Evolutionary conservation across 2,113 vertebrate genomes (phyloP), one percentile per base, ranked within the genome.

Genomic region (Fregata magnificens): DNA sequence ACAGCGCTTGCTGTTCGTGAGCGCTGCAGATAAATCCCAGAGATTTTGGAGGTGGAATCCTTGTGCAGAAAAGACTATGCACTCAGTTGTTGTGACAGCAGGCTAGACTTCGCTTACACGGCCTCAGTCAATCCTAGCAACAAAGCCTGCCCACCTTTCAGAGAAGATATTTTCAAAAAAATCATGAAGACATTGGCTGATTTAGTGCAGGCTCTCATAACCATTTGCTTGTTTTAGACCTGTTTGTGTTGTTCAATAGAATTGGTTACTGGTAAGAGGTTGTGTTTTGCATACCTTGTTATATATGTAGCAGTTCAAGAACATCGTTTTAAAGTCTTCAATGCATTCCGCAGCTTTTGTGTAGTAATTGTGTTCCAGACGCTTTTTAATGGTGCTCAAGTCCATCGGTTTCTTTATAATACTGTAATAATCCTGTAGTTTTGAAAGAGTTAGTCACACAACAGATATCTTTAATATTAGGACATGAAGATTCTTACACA

Each of bases 371-470:
- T 99, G 98, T 93, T 99, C 99, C 88, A 99, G 98, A 31, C 99
- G 98, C 91, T 98, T 99, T 96, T 98, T 99, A 93, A 99, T 99
- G 76, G 99, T 99, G 95, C 95, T 97, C 88, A 99, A 97, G 76
- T 99, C 99, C 99, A 99, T 99, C 44, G 99, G 99, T 25, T 96
- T 99, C 95, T 98, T 99, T 62, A 99, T 98, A 80, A 99, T 99
- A 80, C 95, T 97, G 88, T 99, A 99, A 98, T 99, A 99, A 98
- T 99, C 99, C 99, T 99, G 59, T 44, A 6, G 44, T 71, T 95
- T 97, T 90, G 11, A 93, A 95, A 95, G 50, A 91, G 13, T 70
- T 62, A 67, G 50, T 73, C 42, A 80, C 38, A n/a, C 47, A 89
- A 53, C 31, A 81, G 13, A 15, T 38, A 45, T 6, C 19, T 58